Conservation (phyloP, 2,113 vertebrate genomes). For the Corvus moneduloides region DNA sequence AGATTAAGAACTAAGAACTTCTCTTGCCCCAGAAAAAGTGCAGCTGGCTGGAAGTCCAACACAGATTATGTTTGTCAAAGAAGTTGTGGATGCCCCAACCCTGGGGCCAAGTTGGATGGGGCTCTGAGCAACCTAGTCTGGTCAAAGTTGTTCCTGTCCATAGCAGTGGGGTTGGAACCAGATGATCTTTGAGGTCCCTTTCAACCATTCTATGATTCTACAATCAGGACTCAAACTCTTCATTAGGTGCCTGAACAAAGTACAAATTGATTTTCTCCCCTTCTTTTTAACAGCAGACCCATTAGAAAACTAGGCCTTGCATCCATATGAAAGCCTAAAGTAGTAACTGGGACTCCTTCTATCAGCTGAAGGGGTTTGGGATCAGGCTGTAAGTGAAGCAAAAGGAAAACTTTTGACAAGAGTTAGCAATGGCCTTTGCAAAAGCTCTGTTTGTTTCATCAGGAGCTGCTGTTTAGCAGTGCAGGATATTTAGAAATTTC, state of each 20-base stretch:
- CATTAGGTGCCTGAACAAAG: background rate
- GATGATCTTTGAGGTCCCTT: background rate
- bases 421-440: background rate
- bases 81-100: background rate
- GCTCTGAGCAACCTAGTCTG: background rate
- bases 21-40: background rate
- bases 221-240: background rate
- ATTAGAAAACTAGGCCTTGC: background rate
- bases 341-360: background rate
- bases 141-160: background rate
- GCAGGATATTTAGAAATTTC: background rate
- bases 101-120: background rate
- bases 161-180: background rate
- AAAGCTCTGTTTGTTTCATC: background rate
- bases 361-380: background rate
- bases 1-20: background rate
- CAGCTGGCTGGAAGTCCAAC: background rate
- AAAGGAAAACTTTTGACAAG: background rate
- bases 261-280: rapidly evolving
- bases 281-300: background rate
- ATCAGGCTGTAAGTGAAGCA: background rate
- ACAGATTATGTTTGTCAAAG: background rate
- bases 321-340: background rate
- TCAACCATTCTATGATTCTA: background rate
- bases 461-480: background rate